Evolutionary conservation across 2,113 vertebrate species (phyloP), one percentile per base, ranked within the genome.

Genomic region (Tachuris rubrigastra): DNA sequence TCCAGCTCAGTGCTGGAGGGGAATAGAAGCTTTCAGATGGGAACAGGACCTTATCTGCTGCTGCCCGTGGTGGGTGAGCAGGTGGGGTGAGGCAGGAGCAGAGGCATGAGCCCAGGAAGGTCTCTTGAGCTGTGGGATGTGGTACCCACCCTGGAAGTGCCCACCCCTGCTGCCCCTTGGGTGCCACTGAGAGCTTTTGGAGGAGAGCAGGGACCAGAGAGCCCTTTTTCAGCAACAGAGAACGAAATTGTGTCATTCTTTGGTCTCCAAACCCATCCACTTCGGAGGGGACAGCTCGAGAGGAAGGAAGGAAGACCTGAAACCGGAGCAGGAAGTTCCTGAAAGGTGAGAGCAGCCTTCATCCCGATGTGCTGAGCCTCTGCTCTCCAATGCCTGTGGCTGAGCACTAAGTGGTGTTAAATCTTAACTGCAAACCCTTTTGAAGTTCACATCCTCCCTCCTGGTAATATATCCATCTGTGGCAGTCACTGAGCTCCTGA

Each of bases 271-370:
- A 94, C 12, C 25, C 33, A 42, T 59, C 3, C 6, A 50, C 78
- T 74, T 87, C 2, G 0, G 78, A 69, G 59, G 24, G 41, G 30
- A 63, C 37, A 72, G 72, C 52, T 56, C 1, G 11, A 65, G 58
- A 81, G 89, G 89, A 92, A 89, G 88, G 95, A 88, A 95, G 89
- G 42, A 85, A 42, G 90, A 71, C 50, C 82, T 95, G 94, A 96
- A 96, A 96, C 87, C 4, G 4, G 92, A 96, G 78, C 46, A 94
- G 91, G 75, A 95, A 91, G 89, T 71, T 96, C 79, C 85, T 97
- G 93, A 90, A 96, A 96, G 4, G 5, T 0, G 30, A 97, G 87
- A 94, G 35, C 65, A 85, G 68, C 37, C 80, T 55, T 87, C 88
- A 60, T n/a, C 85, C 65, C 1, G 0, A 9, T 19, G 71, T 85